Conservation (phyloP, 2,797 vertebrate genomes). For the Sebastes steindachneri region DNA sequence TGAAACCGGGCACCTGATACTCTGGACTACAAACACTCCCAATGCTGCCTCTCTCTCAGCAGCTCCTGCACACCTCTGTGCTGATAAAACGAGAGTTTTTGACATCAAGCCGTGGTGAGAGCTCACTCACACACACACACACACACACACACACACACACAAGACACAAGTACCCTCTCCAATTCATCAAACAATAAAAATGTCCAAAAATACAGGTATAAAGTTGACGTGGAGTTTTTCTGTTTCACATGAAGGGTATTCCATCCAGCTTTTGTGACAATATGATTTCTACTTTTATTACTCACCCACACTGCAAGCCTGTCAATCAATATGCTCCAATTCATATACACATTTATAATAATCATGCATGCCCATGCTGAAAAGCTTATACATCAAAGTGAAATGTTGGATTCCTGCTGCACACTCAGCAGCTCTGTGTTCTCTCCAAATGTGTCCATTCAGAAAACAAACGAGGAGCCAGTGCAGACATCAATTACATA, state of each 20-base stretch:
- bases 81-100: constrained; percentile 53
- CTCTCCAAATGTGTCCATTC: constrained; percentile 59
- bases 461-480: constrained; percentile 65
- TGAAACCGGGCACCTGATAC: constrained; percentile 54
- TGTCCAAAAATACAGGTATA: constrained; percentile 53
- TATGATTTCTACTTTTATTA: constrained; percentile 40
- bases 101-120: constrained; percentile 52
- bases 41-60: constrained; percentile 49
- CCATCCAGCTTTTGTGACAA: constrained; percentile 35
- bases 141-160: constrained; percentile 1
- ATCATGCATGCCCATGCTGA: constrained; percentile 4
- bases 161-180: constrained; percentile 53
- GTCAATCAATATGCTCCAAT: constrained; percentile 47
- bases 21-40: constrained; percentile 48
- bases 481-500: constrained; percentile 59
- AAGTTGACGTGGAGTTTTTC: constrained; percentile 43
- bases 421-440: constrained; percentile 16
- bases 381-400: constrained; percentile 37
- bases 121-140: constrained; percentile 35
- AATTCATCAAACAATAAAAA: constrained; percentile 62
- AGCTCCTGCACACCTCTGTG: constrained; percentile 55
- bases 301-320: constrained; percentile 54
- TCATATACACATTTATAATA: constrained; percentile 37
- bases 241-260: constrained; percentile 39
- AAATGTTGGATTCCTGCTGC: constrained; percentile 31